Percentiles rank a stretch among this genome's conserved stretches.
Evolutionary conservation across 1,140 invertebrate genomes (phyloP).

Genomic region (Hyles vespertilio): DNA sequence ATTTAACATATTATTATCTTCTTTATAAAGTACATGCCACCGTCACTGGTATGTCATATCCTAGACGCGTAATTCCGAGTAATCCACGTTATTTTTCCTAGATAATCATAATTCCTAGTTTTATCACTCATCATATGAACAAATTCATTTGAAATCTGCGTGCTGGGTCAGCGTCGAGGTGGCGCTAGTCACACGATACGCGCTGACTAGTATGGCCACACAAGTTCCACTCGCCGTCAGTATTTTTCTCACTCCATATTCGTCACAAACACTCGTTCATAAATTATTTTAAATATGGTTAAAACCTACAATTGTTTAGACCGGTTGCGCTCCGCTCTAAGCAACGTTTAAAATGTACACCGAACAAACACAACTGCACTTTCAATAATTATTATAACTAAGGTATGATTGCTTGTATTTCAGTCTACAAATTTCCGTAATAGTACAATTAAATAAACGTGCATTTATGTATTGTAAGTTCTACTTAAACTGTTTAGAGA

Average conservation of each 20-base stretch:
- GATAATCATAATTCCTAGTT: constrained; percentile 27
- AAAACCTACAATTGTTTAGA: constrained; percentile 21
- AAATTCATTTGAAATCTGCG: constrained; percentile 54
- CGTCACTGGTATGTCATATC: constrained; percentile 8
- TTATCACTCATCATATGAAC: constrained; percentile 43
- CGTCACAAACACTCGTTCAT: constrained; percentile 24
- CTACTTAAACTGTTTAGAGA: not conserved
- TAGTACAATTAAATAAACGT: too few relatives aligned
- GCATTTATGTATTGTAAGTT: too few relatives aligned
- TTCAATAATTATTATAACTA: too few relatives aligned
- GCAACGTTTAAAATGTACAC: not conserved
- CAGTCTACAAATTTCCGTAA: too few relatives aligned
- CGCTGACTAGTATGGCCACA: constrained; percentile 46
- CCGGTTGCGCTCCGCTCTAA: constrained; percentile 4
- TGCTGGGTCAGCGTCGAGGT: constrained; percentile 45
- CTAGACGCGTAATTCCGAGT: not conserved
- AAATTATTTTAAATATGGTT: constrained; percentile 28
- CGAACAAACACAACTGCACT: too few relatives aligned
- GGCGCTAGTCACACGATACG: constrained; percentile 51
- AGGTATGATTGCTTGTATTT: too few relatives aligned
- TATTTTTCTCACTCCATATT: constrained; percentile 36
- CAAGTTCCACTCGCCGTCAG: constrained; percentile 38
- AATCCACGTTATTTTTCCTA: constrained; percentile 21
- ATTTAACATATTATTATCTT: too few relatives aligned
- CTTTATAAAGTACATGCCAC: not conserved